A percentile compares a stretch with the other conserved stretches of the same genome.
phyloP scores from a whole-genome alignment of 1,140 invertebrate species.

The Samia ricini region DNA sequence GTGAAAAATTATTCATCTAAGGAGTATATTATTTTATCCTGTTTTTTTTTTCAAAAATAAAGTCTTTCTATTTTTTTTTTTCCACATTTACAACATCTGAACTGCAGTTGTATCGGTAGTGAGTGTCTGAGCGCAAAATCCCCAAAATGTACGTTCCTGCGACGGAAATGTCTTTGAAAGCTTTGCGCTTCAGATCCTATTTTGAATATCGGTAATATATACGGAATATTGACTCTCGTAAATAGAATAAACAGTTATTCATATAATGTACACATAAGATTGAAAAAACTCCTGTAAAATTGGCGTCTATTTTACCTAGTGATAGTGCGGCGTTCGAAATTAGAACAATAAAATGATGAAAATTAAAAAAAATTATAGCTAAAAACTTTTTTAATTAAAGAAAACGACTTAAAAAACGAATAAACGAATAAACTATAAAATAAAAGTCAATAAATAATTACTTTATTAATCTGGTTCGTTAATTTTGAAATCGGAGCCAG shows the following conservation, averaged over 20 bases:
- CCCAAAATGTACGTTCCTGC: slow-evolving; percentile 62
- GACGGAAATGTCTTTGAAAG: slow-evolving; percentile 55
- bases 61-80: too few relatives aligned
- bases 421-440: too few relatives aligned
- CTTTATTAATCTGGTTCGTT: too few relatives aligned
- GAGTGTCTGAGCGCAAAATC: slow-evolving; percentile 54
- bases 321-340: too few relatives aligned
- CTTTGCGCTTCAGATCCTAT: slow-evolving; percentile 36
- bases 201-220: slow-evolving; percentile 39
- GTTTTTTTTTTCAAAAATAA: background rate
- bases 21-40: background rate
- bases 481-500: too few relatives aligned
- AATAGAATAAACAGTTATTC: slow-evolving; percentile 11
- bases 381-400: too few relatives aligned
- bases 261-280: background rate
- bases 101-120: slow-evolving; percentile 40
- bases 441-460: too few relatives aligned
- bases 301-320: too few relatives aligned
- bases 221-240: slow-evolving; percentile 27
- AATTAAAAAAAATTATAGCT: too few relatives aligned
- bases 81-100: background rate
- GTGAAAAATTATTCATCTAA: background rate
- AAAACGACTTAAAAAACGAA: too few relatives aligned
- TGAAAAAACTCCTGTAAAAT: background rate
- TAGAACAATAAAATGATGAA: too few relatives aligned